Evolutionary conservation across 2,888 invertebrate genomes (phyloP), one percentile per base, ranked within the genome.

Genomic region (Seira sanloemensis): DNA sequence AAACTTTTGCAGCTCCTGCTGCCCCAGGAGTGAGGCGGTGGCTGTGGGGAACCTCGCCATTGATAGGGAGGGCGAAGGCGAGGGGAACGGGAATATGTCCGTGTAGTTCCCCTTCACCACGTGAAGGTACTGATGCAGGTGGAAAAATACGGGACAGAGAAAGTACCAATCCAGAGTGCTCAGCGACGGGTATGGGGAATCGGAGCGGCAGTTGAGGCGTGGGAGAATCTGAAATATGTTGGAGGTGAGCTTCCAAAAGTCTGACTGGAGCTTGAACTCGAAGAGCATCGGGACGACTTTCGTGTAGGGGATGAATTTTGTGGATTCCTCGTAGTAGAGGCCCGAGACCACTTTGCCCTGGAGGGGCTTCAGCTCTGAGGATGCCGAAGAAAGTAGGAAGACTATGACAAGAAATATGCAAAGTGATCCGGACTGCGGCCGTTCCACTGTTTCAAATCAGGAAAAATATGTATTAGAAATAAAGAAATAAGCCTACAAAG

Each of bases 91-190:
- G 37, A 83, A 80, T 25, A 84, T 78, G 67, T 86, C 88, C 0
- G 86, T 84, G n/a, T 54, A 80, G 50, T 88, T 88, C 12, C 18
- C 23, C 67, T 82, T 81, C 66, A 83, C 66, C 18, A 77, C 76
- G 23, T 78, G 77, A 18, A 88, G 75, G 66, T 80, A 84, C 9
- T 84, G 79, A 21, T 81, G 67, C 50, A 88, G 19, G 62, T 88
- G 86, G 25, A 69, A 88, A 46, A 86, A 84, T 4, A 88, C 83
- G 0, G 88, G 88, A 62, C 88, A 88, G 0, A 86, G 84, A 73
- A 86, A 86, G 18, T 58, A 72, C 86, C 86, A 88, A 26, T 86
- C 86, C 4, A 79, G 21, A 0, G 80, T 71, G 23, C 69, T 84
- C n/a, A 78, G 74, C 0, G 65, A 23, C 1, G 80, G 54, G 12